A percentile compares a stretch with the other conserved stretches of the same genome.
Conservation (phyloP, 2,113 vertebrate genomes). For the Tachuris rubrigastra region DNA sequence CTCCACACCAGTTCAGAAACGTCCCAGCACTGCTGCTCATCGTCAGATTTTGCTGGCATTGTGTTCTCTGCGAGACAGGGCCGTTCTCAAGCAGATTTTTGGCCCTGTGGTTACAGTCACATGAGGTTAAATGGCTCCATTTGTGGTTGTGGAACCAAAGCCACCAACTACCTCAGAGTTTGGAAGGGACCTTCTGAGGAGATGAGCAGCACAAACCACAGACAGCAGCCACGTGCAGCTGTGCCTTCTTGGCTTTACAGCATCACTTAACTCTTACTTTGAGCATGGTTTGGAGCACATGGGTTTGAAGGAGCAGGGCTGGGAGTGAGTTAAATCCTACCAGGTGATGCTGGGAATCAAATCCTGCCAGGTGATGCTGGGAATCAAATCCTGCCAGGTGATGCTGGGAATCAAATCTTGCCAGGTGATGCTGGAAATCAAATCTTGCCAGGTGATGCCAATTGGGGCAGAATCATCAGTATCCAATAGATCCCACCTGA, state of each 20-base stretch:
- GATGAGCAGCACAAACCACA: background rate
- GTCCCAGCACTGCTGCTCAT: rapidly evolving
- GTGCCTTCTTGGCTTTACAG: background rate
- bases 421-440: background rate
- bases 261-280: background rate
- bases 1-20: background rate
- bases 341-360: no score
- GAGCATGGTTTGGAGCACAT: background rate
- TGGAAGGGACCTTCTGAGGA: background rate
- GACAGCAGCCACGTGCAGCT: background rate
- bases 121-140: background rate
- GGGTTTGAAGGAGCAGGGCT: background rate
- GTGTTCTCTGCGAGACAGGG: rapidly evolving
- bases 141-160: background rate
- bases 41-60: rapidly evolving
- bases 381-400: no score
- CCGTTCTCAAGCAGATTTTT: background rate
- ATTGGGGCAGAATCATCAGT: background rate
- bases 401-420: background rate
- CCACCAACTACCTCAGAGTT: background rate
- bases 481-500: background rate
- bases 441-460: background rate
- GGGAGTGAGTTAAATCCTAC: background rate
- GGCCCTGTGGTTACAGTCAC: background rate
- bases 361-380: no score